phyloP scores from a whole-genome alignment of 2,797 vertebrate genomes.

The Fratercula arctica region DNA sequence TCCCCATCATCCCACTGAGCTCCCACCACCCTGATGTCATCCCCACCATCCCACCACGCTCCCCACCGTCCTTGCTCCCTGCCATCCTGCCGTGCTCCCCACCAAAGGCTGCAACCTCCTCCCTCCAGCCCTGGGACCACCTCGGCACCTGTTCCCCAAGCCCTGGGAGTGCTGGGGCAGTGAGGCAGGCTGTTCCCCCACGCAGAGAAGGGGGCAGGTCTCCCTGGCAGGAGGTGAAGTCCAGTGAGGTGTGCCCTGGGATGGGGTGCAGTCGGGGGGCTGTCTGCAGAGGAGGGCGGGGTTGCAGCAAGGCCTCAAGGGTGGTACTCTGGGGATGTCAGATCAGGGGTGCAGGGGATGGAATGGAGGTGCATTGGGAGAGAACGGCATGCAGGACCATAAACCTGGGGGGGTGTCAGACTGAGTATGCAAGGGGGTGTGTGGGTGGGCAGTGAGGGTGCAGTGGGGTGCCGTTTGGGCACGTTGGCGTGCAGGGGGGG shows the following conservation, averaged over 20 bases:
- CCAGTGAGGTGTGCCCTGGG: too few species aligned
- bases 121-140: not conserved
- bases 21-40: too few species aligned
- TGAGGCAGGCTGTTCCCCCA: fast-evolving
- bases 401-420: too few species aligned
- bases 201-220: not conserved
- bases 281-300: not conserved
- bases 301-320: not conserved
- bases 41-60: fast-evolving
- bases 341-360: not conserved
- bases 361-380: too few species aligned
- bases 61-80: too few species aligned
- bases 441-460: not conserved
- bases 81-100: too few species aligned
- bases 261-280: too few species aligned
- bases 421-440: too few species aligned
- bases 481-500: too few species aligned
- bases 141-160: not conserved
- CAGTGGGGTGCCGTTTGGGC: too few species aligned
- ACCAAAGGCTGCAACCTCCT: not conserved
- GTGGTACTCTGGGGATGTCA: not conserved
- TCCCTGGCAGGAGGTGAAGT: not conserved
- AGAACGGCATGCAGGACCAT: fast-evolving
- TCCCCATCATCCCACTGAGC: too few species aligned
- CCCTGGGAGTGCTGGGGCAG: too few species aligned